Evolutionary conservation across 2,113 vertebrate genomes (phyloP), one percentile per base, ranked within the genome.

Genomic region (Hystrix brachyura): DNA sequence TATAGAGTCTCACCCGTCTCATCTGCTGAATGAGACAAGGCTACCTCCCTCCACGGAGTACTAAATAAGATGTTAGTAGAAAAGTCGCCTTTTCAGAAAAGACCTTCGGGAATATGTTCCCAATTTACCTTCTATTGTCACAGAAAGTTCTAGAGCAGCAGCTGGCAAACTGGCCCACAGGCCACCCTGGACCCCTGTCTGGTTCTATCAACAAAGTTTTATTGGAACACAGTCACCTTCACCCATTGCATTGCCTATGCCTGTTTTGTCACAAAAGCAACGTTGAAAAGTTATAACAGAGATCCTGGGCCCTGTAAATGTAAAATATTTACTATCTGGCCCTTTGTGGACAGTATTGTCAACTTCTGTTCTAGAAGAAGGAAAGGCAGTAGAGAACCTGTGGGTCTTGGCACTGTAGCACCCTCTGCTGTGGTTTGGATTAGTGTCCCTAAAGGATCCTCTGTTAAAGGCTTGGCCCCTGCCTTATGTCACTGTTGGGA

Each of bases 151-250:
- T 23, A 72, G 64, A 85, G 4, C 23, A 71, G 4, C 23, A 48
- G 13, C 38, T 32, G 32, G 87, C 19, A 48, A 90, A 76, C 59
- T 15, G 7, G 7, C 46, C 88, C 21, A 5, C 1, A 23, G 59
- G 21, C 53, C 60, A 59, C 5, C 57, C 29, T 19, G 1, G 32
- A 81, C 79, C 25, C 18, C 13, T 23, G 1, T 19, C 19, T 93
- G 87, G 43, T 27, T 92, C 87, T 72, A 0, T 48, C 62, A 69
- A 69, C 84, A 80, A 96, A 83, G 78, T 62, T 94, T 88, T 84
- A 87, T 79, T 79, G 69, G 74, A 53, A 79, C 46, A 67, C 7
- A 62, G 43, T 25, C 62, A 29, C 0, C 7, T 1, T 64, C 23
- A 72, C 9, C 51, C 18, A 32, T 15, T 69, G 13, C 51, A 23